Conservation (phyloP, 2,797 vertebrate species). For the Molossus molossus region DNA sequence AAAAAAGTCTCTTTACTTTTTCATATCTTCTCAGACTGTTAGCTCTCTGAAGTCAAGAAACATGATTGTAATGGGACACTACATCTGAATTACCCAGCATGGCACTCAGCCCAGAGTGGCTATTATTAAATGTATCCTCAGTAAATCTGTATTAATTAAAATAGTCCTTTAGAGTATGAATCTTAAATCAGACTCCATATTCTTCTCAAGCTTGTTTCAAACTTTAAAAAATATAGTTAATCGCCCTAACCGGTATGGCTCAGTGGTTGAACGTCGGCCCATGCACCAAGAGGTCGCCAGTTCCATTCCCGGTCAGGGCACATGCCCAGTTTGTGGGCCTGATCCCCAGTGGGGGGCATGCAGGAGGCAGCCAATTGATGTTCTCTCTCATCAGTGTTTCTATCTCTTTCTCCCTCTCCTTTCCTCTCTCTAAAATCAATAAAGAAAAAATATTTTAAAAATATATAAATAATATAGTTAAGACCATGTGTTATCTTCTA, state of each 20-base stretch:
- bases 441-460: too few species aligned
- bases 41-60: not conserved
- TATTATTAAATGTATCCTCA: not conserved
- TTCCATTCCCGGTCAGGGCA: too few species aligned
- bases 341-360: too few species aligned
- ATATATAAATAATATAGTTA: too few species aligned
- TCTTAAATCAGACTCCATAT: not conserved
- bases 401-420: too few species aligned
- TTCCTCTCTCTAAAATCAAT: too few species aligned
- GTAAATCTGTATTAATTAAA: not conserved
- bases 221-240: constrained; percentile 13
- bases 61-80: not conserved
- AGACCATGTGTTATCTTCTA: not conserved
- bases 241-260: not conserved
- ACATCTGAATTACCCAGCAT: not conserved
- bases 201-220: not conserved
- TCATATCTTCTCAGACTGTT: not conserved
- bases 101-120: not conserved
- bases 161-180: not conserved
- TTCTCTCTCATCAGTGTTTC: too few species aligned
- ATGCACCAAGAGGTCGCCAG: too few species aligned
- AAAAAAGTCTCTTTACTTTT: too few species aligned
- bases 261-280: too few species aligned
- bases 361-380: too few species aligned
- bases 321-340: too few species aligned